phyloP scores from a whole-genome alignment of 2,888 invertebrate genomes.

The Drosophila conformis region DNA sequence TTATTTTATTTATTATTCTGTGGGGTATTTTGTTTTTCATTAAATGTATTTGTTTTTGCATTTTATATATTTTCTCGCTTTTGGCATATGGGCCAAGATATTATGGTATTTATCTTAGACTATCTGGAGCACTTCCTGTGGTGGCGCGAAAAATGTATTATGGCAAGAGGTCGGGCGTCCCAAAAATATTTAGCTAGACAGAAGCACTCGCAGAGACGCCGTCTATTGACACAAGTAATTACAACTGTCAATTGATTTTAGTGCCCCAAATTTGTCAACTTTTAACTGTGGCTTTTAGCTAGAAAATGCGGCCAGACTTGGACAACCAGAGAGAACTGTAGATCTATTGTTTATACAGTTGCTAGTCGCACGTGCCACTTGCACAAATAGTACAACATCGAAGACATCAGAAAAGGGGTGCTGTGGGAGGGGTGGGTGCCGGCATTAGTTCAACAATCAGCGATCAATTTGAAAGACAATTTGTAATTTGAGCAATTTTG shows the following conservation, averaged over 20 bases:
- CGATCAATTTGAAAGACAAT: slow-evolving; percentile 24
- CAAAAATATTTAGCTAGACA: slow-evolving; percentile 13
- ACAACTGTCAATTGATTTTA: slow-evolving; percentile 77
- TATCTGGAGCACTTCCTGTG: slow-evolving; percentile 41
- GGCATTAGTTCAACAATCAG: slow-evolving; percentile 9
- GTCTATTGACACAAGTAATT: slow-evolving; percentile 73
- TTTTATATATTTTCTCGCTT: background rate
- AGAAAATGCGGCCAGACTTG: slow-evolving; percentile 52
- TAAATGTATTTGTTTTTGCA: background rate
- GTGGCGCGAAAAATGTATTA: slow-evolving; percentile 45
- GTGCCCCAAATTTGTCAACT: slow-evolving; percentile 75
- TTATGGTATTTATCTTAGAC: background rate
- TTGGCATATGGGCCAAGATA: background rate
- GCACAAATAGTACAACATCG: slow-evolving; percentile 19
- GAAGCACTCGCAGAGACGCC: slow-evolving; percentile 9
- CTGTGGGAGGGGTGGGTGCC: background rate
- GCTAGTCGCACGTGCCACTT: slow-evolving; percentile 55
- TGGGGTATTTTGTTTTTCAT: background rate
- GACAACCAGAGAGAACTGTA: background rate
- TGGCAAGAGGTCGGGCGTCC: slow-evolving; percentile 39
- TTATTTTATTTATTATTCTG: background rate
- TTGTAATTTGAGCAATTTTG: slow-evolving; percentile 62
- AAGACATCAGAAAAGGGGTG: slow-evolving; percentile 29
- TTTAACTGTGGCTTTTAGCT: slow-evolving; percentile 62
- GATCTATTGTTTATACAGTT: slow-evolving; percentile 67